Evolutionary conservation across 2,888 invertebrate genomes (phyloP), one percentile per base, ranked within the genome.

Genomic region (Eueremaeus valkanovi): DNA sequence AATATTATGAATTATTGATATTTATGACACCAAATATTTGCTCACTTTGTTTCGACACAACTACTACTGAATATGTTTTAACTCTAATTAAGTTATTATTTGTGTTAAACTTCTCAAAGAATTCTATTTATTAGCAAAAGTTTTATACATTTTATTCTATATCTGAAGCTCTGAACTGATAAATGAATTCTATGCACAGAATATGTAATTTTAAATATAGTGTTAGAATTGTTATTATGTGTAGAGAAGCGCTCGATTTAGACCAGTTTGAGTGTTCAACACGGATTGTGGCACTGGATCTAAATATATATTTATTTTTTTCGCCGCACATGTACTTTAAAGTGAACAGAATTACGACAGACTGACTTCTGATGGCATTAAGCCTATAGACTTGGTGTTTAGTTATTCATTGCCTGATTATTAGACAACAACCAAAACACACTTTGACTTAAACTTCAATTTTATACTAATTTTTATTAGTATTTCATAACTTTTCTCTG

Each of bases 281-380:
- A 18, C 18, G 11, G 40, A 36, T 13, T 21, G 40, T 40, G 68
- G 51, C 51, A 68, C 63, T 40, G 24, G 16, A 21, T 36, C 68
- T 68, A 68, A 68, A 68, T 68, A 68, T 21, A 3, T 40, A n/a
- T n/a, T n/a, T n/a, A n/a, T n/a, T n/a, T n/a, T n/a, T n/a, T n/a
- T 13, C 5, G 21, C 6, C n/a, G 68, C 68, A 68, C 68, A 68
- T 36, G 40, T 42, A 40, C 16, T 40, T 6, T 68, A 21, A 18
- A 16, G 61, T 16, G 31, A 5, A 29, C 61, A 2, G 51, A 21
- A 51, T 29, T 63, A 68, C 66, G 36, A 33, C n/a, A 36, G 24
- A 40, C n/a, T n/a, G n/a, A 68, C 24, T 68, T 66, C 29, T 68
- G 40, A 68, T 68, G 36, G 68, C 68, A 68, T 68, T 40, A 40